Evolutionary conservation across 2,888 invertebrate species (phyloP).

Genomic region (Yponomeuta sedellus): DNA sequence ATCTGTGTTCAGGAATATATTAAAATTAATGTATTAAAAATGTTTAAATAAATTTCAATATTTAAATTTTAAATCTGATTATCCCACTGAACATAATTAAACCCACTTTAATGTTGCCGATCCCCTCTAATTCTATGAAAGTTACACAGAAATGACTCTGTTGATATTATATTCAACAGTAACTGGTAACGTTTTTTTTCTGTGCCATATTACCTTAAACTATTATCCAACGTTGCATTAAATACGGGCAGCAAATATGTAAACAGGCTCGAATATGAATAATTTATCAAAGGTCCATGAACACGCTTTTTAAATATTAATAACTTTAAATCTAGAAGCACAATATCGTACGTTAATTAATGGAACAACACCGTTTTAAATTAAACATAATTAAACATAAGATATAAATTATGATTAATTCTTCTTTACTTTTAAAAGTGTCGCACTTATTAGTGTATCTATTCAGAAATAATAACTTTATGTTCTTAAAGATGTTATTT

Average conservation of each 20-base stretch:
- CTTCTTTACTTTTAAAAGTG: not conserved
- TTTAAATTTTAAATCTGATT: conserved; percentile 4
- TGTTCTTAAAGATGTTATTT: too few relatives aligned
- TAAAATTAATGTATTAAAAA: not conserved
- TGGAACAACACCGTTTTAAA: not conserved
- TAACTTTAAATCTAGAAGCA: not conserved
- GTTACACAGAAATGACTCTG: not conserved
- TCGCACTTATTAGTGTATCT: not conserved
- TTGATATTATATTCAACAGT: not conserved
- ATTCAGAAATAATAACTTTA: not conserved
- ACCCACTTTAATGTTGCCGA: too few relatives aligned
- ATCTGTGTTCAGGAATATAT: conserved; percentile 60
- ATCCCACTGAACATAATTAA: not conserved
- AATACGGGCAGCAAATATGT: not conserved
- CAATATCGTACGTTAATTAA: not conserved
- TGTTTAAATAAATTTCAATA: conserved; percentile 10
- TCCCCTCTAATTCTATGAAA: not conserved
- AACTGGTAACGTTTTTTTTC: conserved; percentile 25
- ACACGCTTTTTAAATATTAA: not conserved
- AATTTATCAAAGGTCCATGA: not conserved
- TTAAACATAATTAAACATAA: not conserved
- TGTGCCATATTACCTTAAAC: conserved; percentile 43
- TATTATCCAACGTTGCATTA: not conserved
- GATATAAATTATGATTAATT: not conserved
- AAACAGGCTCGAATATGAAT: conserved; percentile 12